Base-by-base conservation (phyloP, 1,140 invertebrate genomes). In the Nymphalis io region DNA sequence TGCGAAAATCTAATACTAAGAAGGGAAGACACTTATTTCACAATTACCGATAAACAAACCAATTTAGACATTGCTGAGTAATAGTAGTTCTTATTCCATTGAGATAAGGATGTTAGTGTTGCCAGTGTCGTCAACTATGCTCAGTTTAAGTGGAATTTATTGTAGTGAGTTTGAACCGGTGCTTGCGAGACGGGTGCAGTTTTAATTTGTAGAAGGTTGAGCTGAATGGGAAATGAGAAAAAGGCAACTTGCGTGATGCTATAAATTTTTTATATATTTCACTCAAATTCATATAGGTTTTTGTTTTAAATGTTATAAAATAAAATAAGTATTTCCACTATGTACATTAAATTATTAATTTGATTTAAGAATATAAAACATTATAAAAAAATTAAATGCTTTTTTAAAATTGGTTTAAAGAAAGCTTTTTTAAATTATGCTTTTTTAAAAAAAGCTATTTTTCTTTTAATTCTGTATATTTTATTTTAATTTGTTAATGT, bases 141-240 rank as follows among this genome's bases (percentile, higher is more conserved):
- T n/a, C 42, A 11, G 18, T 70, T 79, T 63, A 83, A 81, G 75
- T 80, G 73, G 80, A 73, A 84, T 84, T 84, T 81, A 85, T 85
- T 77, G 70, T 59, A 60, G 62, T 75, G 51, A 70, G 84, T 80
- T 76, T 61, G 69, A 85, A 84, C 83, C 68, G 71, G 84, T 80
- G 60, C 57, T 44, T 61, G 68, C 74, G 53, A 70, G 79, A 64
- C 53, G 51, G 18, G 27, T 73, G 73, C 73, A 59, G 82, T 72
- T 72, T 44, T 39, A 23, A 38, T 58, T 70, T 70, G 53, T 33
- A 53, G 68, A 62, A 59, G 51, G 53, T 21, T n/a, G 23, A 33
- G 42, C 42, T 10, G 48, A 18, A 5, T 51, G 1, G 15, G 27
- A 61, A 48, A 57, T 38, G 40, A 13, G 16, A 21, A 42, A 64